Conservation (phyloP, 1,140 invertebrate species). For the Dryas iulia region DNA sequence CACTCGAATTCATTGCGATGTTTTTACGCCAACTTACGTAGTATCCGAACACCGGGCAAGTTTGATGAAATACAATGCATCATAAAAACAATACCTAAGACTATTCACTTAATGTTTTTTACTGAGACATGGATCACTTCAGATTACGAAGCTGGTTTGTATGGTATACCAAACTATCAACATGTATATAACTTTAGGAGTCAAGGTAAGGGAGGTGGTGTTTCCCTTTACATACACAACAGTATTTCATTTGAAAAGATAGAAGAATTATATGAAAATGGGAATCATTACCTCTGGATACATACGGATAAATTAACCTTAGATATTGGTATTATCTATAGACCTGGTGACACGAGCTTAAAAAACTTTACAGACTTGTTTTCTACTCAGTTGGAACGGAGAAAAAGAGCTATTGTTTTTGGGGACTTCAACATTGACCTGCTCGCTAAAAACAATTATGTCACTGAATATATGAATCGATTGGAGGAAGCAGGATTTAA, state of each 20-base stretch:
- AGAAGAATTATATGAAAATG: slow-evolving; percentile 20
- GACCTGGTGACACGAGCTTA: slow-evolving; percentile 29
- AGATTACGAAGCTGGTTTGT: slow-evolving; percentile 23
- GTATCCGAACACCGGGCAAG: slow-evolving; percentile 25
- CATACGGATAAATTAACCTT: slow-evolving; percentile 31
- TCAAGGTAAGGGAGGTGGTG: slow-evolving; percentile 24
- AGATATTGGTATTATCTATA: slow-evolving; percentile 39
- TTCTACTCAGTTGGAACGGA: slow-evolving; percentile 27
- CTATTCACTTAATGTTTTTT: slow-evolving; percentile 28
- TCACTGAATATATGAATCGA: slow-evolving; percentile 14
- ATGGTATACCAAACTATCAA: slow-evolving; percentile 27
- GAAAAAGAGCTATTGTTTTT: slow-evolving; percentile 25
- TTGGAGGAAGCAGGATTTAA: slow-evolving; percentile 33
- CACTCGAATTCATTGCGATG: slow-evolving; percentile 23
- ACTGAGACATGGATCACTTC: slow-evolving; percentile 37
- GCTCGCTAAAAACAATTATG: slow-evolving; percentile 17
- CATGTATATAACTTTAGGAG: slow-evolving; percentile 35
- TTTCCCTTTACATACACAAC: slow-evolving; percentile 32
- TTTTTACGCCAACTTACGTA: slow-evolving; percentile 34
- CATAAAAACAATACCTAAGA: slow-evolving; percentile 24
- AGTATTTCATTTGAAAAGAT: slow-evolving; percentile 24
- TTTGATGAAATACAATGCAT: slow-evolving; percentile 40
- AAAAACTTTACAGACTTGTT: slow-evolving; percentile 32
- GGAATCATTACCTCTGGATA: slow-evolving; percentile 42
- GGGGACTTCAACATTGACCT: no score